Evolutionary conservation across 2,888 invertebrate genomes (phyloP).

Genomic region (Trachelus tabidus): DNA sequence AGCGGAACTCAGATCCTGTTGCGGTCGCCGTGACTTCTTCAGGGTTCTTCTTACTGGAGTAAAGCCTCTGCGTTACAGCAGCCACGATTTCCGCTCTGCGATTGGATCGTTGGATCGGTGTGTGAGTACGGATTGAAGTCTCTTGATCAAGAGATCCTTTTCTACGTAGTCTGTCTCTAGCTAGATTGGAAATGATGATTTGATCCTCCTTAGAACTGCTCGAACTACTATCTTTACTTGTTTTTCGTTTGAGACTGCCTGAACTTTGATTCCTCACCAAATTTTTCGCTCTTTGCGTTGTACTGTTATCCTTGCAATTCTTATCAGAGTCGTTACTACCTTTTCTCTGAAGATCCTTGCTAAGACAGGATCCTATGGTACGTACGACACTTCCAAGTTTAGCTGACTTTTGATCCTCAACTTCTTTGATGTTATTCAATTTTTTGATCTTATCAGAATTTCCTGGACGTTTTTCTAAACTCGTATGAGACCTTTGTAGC

Average conservation of each 20-base stretch:
- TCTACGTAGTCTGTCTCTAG: conserved; percentile 34
- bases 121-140: conserved; percentile 35
- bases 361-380: conserved; percentile 22
- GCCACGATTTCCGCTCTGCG: conserved; percentile 78
- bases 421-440: conserved; percentile 48
- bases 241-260: conserved; percentile 48
- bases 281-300: conserved; percentile 18
- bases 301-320: conserved; percentile 30
- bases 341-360: conserved; percentile 40
- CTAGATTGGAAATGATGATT: conserved; percentile 32
- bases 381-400: conserved; percentile 26
- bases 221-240: conserved; percentile 53
- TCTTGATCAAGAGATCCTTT: conserved; percentile 48
- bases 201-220: conserved; percentile 54
- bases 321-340: conserved; percentile 50
- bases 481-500: conserved; percentile 44
- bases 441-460: conserved; percentile 38
- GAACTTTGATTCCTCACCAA: conserved; percentile 44
- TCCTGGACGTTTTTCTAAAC: conserved; percentile 37
- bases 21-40: conserved; percentile 39
- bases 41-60: conserved; percentile 65
- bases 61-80: conserved; percentile 77
- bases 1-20: conserved; percentile 40
- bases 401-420: conserved; percentile 38
- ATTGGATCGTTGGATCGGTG: conserved; percentile 52